Evolutionary conservation across 2,888 invertebrate species (phyloP).

Genomic region (Leptogaster cylindrica): DNA sequence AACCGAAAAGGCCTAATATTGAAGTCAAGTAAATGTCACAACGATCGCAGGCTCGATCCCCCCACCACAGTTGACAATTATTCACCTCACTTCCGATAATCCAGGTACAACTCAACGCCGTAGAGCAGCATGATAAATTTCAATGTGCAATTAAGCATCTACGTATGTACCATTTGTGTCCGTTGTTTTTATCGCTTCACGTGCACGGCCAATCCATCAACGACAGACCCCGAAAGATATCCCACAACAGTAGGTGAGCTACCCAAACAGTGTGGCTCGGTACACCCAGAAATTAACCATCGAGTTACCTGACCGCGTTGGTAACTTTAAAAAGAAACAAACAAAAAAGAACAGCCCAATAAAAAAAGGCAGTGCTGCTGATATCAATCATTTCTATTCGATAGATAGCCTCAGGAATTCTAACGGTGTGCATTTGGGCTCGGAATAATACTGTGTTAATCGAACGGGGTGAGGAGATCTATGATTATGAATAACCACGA

Average conservation of each 20-base stretch:
- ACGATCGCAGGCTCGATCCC: too few species aligned
- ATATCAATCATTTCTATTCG: constrained; percentile 33
- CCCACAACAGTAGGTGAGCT: constrained; percentile 4
- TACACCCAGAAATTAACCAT: constrained; percentile 20
- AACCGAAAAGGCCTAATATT: too few species aligned
- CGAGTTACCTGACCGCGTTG: not conserved
- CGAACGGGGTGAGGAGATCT: constrained; percentile 3
- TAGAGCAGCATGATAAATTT: constrained; percentile 16
- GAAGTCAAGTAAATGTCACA: too few species aligned
- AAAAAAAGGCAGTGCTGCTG: constrained; percentile 10
- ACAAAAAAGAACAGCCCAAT: too few species aligned
- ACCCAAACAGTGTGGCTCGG: not conserved
- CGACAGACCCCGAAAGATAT: constrained; percentile 4
- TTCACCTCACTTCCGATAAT: too few species aligned
- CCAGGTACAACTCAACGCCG: too few species aligned
- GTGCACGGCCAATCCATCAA: constrained; percentile 18
- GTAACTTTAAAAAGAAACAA: too few species aligned
- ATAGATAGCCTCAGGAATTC: constrained; percentile 26
- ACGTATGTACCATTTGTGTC: not conserved
- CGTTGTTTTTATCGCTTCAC: constrained; percentile 15
- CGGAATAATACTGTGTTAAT: not conserved
- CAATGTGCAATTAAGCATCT: constrained; percentile 19
- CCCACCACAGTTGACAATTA: too few species aligned
- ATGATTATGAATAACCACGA: constrained; percentile 30
- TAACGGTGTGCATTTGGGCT: constrained; percentile 7